Base-by-base conservation (phyloP, 2,113 vertebrate genomes). In the Sciurus niger region DNA sequence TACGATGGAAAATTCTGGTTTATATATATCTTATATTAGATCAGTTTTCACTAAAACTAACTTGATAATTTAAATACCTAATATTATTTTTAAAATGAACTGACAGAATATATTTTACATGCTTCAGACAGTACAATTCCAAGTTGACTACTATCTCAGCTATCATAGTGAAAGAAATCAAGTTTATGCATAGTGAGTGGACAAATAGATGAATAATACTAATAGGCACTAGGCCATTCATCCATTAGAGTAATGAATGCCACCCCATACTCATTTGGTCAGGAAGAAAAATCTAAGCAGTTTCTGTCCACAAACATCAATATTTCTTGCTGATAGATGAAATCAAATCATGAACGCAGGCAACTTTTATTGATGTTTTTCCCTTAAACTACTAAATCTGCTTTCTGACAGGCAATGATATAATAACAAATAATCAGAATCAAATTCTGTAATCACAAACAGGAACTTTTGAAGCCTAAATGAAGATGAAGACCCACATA, bases 211-310 rank as follows among this genome's bases (percentile, higher is more conserved):
- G 78, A 87, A 68, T 84, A 74, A 78, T 14, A 46, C 32, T 93
- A 68, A 73, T n/a, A 17, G 63, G 76, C 68, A 70, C 34, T 6
- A 37, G 65, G 82, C 79, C 93, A 97, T 92, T 91, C 93, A 78
- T 94, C 89, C 83, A 97, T 96, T 91, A 96, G 40, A 97, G 91
- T 94, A 97, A 97, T 97, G 94, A 96, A 97, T 96, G 78, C 91
- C 79, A 82, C 67, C 92, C 96, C 70, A 87, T 86, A 93, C 86
- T 92, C 93, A 96, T 92, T 96, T 92, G 78, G 58, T 93, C 91
- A 84, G 84, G 80, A 97, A 97, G 93, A 97, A 96, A 97, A 97
- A 97, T 96, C 86, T 96, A 97, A 97, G 86, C 72, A 95, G 91
- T 85, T 96, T 96, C 91, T 74, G 58, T 84, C 93, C 72, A 96